Evolutionary conservation across 1,140 invertebrate genomes (phyloP).

Genomic region (Nasonia giraulti): DNA sequence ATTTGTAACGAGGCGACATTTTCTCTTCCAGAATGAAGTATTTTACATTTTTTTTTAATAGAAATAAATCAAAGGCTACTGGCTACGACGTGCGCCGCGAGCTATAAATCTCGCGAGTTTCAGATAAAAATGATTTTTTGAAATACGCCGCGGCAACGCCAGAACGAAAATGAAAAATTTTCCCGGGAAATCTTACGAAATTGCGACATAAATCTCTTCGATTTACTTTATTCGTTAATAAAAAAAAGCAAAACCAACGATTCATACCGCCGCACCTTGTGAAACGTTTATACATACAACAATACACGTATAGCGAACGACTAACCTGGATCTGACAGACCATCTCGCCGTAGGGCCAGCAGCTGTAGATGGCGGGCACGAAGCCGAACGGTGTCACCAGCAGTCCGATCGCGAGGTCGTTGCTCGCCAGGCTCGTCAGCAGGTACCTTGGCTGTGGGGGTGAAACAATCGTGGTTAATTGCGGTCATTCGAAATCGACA

Average conservation of each 20-base stretch:
- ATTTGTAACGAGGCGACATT: neutral
- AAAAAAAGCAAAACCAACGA: too few relatives aligned
- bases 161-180: neutral
- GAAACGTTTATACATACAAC: neutral
- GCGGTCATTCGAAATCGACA: too few relatives aligned
- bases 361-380: slow-evolving; percentile 86
- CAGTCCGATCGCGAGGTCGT: slow-evolving; percentile 88
- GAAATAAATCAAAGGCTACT: too few relatives aligned
- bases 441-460: slow-evolving; percentile 84
- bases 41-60: too few relatives aligned
- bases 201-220: neutral
- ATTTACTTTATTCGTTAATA: too few relatives aligned
- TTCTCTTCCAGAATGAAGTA: neutral
- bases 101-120: neutral
- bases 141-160: too few relatives aligned
- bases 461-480: neutral
- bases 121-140: neutral
- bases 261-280: neutral
- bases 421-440: slow-evolving; percentile 87
- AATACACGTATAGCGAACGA: neutral
- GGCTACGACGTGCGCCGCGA: too few relatives aligned
- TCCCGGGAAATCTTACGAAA: neutral
- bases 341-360: slow-evolving; percentile 92
- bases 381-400: slow-evolving; percentile 88
- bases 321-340: slow-evolving; percentile 91